Percentiles rank a stretch among this genome's conserved stretches.
Conservation (phyloP, 2,797 vertebrate species). For the Phalloptychus januarius region DNA sequence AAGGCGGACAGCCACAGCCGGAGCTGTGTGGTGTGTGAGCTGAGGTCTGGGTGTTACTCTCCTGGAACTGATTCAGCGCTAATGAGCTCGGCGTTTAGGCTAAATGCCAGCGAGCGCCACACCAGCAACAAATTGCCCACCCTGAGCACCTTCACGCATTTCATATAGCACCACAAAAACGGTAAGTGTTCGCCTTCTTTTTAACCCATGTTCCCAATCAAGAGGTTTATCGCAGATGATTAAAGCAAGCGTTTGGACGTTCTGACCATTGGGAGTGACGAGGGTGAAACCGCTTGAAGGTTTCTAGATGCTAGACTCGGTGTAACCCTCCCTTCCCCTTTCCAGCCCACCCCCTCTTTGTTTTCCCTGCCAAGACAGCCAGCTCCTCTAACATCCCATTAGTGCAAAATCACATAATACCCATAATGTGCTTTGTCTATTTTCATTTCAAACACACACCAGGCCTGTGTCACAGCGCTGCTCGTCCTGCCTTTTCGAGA, state of each 20-base stretch:
- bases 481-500: slow-evolving; percentile 32
- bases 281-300: slow-evolving; percentile 24
- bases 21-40: slow-evolving; percentile 40
- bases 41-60: slow-evolving; percentile 67
- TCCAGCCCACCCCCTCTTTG: not conserved
- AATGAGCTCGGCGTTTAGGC: slow-evolving; percentile 56
- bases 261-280: slow-evolving; percentile 19
- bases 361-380: slow-evolving; percentile 25
- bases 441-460: slow-evolving; percentile 41
- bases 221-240: not conserved
- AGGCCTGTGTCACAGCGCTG: slow-evolving; percentile 10
- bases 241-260: slow-evolving; percentile 3
- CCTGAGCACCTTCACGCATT: not conserved
- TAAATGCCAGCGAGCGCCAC: slow-evolving; percentile 47
- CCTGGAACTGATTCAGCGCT: slow-evolving; percentile 62
- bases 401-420: slow-evolving; percentile 57
- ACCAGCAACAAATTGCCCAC: slow-evolving; percentile 29
- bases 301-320: slow-evolving; percentile 20
- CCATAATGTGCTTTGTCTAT: slow-evolving; percentile 46
- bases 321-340: not conserved
- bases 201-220: not conserved
- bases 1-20: slow-evolving; percentile 18
- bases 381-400: slow-evolving; percentile 43
- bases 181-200: not conserved
- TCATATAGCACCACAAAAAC: slow-evolving; percentile 9